Conservation (phyloP, 2,797 vertebrate genomes). For the Sebastes cheni region DNA sequence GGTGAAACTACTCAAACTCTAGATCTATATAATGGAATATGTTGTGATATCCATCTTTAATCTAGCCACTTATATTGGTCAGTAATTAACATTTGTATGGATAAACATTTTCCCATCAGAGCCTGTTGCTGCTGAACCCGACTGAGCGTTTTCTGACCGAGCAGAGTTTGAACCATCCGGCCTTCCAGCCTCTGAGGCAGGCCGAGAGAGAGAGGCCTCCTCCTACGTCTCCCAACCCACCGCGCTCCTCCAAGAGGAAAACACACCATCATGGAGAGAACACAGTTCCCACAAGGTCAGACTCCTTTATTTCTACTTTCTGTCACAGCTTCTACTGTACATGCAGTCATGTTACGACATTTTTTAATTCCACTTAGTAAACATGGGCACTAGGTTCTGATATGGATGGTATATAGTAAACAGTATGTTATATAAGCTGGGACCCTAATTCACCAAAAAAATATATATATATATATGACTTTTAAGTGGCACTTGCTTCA, state of each 20-base stretch:
- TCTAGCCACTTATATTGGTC: background rate
- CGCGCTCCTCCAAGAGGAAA: conserved; percentile 96
- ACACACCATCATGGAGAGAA: conserved; percentile 95
- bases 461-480: background rate
- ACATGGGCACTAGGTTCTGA: background rate
- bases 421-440: background rate
- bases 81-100: background rate
- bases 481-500: background rate
- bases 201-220: conserved; percentile 89
- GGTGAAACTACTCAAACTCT: conserved; percentile 76
- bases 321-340: background rate
- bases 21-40: background rate
- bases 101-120: conserved; percentile 78
- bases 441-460: background rate
- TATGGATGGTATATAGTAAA: background rate
- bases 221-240: conserved; percentile 88
- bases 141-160: conserved; percentile 96
- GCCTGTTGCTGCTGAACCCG: conserved; percentile 94
- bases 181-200: conserved; percentile 96
- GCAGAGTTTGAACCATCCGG: conserved; percentile 96
- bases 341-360: background rate
- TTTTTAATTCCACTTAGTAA: background rate
- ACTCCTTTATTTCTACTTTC: background rate
- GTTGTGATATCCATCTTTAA: background rate
- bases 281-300: conserved; percentile 94